Conservation (phyloP, 2,113 vertebrate genomes). For the Mobula birostris region DNA sequence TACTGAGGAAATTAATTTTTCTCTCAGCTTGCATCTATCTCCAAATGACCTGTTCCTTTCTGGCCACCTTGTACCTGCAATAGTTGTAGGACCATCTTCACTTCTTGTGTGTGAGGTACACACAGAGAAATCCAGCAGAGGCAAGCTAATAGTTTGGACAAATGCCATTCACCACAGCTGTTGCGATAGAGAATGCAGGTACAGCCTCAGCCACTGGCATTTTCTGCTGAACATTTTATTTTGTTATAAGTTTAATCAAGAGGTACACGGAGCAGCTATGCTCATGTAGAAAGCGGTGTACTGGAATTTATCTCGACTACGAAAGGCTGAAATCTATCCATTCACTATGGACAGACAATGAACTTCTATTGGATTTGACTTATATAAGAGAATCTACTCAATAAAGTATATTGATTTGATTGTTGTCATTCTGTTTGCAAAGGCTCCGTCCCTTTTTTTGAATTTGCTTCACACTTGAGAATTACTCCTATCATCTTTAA, state of each 20-base stretch:
- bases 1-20: constrained; percentile 27
- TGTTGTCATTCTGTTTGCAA: background rate
- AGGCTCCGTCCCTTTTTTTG: background rate
- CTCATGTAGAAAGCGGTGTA: background rate
- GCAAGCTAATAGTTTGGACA: constrained; percentile 28
- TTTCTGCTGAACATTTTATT: background rate
- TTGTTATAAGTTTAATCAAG: background rate
- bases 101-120: background rate
- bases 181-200: constrained; percentile 3
- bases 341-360: background rate
- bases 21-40: constrained; percentile 6
- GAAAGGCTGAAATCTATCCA: background rate
- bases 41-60: background rate
- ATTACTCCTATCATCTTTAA: background rate
- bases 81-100: background rate
- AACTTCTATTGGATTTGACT: background rate
- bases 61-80: background rate
- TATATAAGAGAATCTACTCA: background rate
- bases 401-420: background rate
- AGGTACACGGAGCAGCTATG: background rate
- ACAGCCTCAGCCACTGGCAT: background rate
- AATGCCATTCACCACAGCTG: constrained; percentile 31
- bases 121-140: constrained; percentile 32
- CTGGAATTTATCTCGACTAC: background rate
- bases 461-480: background rate